These are phyloP conservation scores for Drosophila dives DNA, from an alignment of 2,888 invertebrate species.

Conservation along the genomic window DNA sequence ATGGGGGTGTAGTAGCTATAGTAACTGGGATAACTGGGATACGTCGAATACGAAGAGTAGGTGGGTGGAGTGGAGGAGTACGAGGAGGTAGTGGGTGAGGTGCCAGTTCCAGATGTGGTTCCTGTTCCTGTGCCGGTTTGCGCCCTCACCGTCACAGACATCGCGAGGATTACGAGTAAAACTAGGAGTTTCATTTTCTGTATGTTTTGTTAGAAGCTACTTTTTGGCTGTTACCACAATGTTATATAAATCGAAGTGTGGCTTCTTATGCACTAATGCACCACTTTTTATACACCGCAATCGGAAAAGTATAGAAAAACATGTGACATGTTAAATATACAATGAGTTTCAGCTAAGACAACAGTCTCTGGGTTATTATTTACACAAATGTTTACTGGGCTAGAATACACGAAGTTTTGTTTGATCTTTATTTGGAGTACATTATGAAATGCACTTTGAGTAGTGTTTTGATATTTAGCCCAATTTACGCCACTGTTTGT, in stretches of 20 bases:
- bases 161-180: constrained; percentile 33
- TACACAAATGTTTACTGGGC: constrained; percentile 52
- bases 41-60: neutral
- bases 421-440: constrained; percentile 29
- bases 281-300: constrained; percentile 51
- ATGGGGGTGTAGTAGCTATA: neutral
- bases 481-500: constrained; percentile 32
- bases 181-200: constrained; percentile 60
- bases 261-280: constrained; percentile 24
- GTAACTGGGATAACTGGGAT: neutral
- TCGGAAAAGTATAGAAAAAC: neutral
- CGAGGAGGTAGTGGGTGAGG: rapidly evolving
- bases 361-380: constrained; percentile 38
- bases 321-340: constrained; percentile 1
- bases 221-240: constrained; percentile 35
- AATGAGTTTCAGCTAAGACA: constrained; percentile 31
- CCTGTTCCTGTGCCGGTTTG: neutral
- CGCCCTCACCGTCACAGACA: constrained; percentile 21
- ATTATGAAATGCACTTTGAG: constrained; percentile 48
- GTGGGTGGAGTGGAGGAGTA: too few species aligned
- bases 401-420: constrained; percentile 2
- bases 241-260: constrained; percentile 54
- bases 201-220: neutral
- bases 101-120: too few species aligned
- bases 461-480: constrained; percentile 17